These are phyloP conservation scores for Solea solea DNA, from an alignment of 2,113 vertebrate species.

Conservation along the genomic window DNA sequence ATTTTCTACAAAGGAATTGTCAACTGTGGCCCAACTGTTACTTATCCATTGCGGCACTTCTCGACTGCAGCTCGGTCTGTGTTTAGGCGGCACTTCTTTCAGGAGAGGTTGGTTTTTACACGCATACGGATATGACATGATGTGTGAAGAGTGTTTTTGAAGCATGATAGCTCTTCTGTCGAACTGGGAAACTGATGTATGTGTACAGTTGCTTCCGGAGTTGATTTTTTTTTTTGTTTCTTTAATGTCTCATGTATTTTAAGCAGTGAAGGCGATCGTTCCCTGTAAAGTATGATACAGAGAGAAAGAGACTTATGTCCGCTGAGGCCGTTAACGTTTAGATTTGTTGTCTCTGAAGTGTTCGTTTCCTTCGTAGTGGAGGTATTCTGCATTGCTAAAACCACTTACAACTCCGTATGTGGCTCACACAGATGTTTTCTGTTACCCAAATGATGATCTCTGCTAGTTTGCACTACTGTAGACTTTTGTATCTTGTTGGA, in stretches of 20 bases:
- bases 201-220: slow-evolving; percentile 9
- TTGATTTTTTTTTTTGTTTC: background rate
- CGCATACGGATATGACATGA: background rate
- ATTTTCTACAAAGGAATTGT: slow-evolving; percentile 38
- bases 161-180: slow-evolving; percentile 13
- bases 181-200: slow-evolving; percentile 28
- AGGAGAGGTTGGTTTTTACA: slow-evolving; percentile 4
- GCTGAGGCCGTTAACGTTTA: slow-evolving; percentile 1
- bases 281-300: background rate
- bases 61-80: background rate
- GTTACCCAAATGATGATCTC: slow-evolving; percentile 29
- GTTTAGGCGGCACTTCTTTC: slow-evolving; percentile 9
- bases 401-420: background rate
- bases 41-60: slow-evolving; percentile 23
- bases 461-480: slow-evolving; percentile 66
- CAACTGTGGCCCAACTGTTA: slow-evolving; percentile 37
- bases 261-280: background rate
- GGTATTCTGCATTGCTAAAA: background rate
- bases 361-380: slow-evolving; percentile 6
- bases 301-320: background rate
- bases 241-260: background rate
- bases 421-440: slow-evolving; percentile 13
- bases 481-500: slow-evolving; percentile 44
- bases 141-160: background rate
- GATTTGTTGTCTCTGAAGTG: background rate